A percentile compares a stretch with the other conserved stretches of the same genome.
phyloP scores from a whole-genome alignment of 1,140 invertebrate genomes.

The Drosophila orena region DNA sequence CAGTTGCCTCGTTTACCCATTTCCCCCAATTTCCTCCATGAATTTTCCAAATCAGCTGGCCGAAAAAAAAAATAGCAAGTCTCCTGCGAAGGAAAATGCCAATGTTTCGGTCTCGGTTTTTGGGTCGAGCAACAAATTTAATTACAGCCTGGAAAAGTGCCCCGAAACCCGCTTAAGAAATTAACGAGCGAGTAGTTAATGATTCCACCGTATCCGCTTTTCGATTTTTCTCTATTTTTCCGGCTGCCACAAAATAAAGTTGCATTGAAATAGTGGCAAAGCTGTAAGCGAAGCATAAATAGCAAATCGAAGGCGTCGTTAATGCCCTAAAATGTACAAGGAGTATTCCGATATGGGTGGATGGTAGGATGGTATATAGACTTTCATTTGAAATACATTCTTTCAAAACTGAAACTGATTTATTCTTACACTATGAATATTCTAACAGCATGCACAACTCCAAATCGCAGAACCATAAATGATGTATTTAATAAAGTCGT shows the following conservation, averaged over 20 bases:
- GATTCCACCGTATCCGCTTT: slow-evolving; percentile 31
- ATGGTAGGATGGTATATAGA: too few species aligned
- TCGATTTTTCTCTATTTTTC: neutral
- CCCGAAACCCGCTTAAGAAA: slow-evolving; percentile 51
- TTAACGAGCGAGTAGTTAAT: slow-evolving; percentile 71
- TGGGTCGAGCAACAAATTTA: slow-evolving; percentile 31
- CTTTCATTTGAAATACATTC: too few species aligned
- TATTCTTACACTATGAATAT: too few species aligned
- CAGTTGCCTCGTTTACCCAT: slow-evolving; percentile 62
- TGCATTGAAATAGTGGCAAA: slow-evolving; percentile 1
- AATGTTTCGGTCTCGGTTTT: slow-evolving; percentile 24
- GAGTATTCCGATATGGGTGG: neutral
- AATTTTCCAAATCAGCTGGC: slow-evolving; percentile 51
- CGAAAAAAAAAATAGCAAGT: slow-evolving; percentile 3
- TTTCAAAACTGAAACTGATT: too few species aligned
- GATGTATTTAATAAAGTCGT: slow-evolving; percentile 9
- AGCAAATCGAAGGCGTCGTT: slow-evolving; percentile 47
- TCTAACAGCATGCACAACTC: too few species aligned
- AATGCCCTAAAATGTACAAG: neutral
- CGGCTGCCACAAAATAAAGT: slow-evolving; percentile 42
- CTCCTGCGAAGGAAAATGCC: slow-evolving; percentile 7
- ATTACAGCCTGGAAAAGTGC: slow-evolving; percentile 24
- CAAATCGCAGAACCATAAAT: too few species aligned
- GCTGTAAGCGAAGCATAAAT: slow-evolving; percentile 31
- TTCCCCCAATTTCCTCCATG: slow-evolving; percentile 55